Percentiles rank a stretch among this genome's conserved stretches.
Evolutionary conservation across 2,797 vertebrate species (phyloP).

Genomic region (Sphenodon punctatus): DNA sequence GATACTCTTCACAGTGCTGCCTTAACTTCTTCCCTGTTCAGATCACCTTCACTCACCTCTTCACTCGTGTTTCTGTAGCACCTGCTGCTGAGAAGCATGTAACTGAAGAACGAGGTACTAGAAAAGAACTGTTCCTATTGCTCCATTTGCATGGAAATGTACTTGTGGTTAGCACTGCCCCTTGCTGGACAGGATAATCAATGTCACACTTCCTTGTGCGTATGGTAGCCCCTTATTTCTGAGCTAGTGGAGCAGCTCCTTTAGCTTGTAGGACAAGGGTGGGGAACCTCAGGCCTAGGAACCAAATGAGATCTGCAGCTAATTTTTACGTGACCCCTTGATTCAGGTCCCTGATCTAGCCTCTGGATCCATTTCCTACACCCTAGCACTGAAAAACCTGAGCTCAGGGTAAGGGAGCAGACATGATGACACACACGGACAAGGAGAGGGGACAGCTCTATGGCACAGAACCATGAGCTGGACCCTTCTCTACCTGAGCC

Average conservation of each 20-base stretch:
- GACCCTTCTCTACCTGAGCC: no score
- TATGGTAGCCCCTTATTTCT: background rate
- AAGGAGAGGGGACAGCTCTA: no score
- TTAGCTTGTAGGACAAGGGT: background rate
- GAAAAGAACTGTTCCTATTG: conserved; percentile 1
- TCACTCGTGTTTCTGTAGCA: background rate
- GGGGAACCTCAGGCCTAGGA: no score
- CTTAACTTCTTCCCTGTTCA: background rate
- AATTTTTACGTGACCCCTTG: no score
- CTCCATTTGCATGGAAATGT: background rate
- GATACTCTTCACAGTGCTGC: background rate
- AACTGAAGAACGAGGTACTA: background rate
- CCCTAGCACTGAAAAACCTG: no score
- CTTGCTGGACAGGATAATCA: background rate
- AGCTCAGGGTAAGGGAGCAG: no score
- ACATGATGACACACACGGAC: no score
- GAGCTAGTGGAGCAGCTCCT: background rate
- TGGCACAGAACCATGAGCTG: no score
- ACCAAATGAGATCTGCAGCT: no score
- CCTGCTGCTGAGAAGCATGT: background rate
- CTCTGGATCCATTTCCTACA: no score
- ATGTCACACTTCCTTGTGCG: background rate
- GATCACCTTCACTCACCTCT: background rate
- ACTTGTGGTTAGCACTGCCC: background rate
- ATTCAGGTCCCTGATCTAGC: no score